phyloP scores from a whole-genome alignment of 2,888 invertebrate genomes.

The Petrophora chlorosata region DNA sequence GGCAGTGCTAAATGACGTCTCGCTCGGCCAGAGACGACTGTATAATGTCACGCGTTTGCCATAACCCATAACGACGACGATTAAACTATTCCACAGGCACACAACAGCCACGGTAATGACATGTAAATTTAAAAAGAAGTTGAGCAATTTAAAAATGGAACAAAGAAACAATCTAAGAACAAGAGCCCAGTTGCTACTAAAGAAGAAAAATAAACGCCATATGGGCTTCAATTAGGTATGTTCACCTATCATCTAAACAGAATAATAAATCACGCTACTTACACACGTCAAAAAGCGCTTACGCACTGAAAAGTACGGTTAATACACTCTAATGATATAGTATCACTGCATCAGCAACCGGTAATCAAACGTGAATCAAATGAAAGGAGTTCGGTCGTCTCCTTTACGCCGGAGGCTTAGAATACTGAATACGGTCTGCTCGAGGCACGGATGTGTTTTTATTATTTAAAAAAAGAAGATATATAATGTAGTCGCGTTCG shows the following conservation, averaged over 20 bases:
- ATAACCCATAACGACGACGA: no score
- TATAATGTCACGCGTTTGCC: slow-evolving; percentile 6
- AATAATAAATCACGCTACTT: slow-evolving; percentile 68
- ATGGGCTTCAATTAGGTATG: no score
- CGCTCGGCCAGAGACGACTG: slow-evolving; percentile 8
- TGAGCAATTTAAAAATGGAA: background rate
- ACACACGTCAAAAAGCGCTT: slow-evolving; percentile 69
- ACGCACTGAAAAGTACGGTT: slow-evolving; percentile 64
- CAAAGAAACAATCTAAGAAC: background rate
- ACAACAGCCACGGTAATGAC: no score
- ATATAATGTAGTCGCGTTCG: slow-evolving; percentile 60
- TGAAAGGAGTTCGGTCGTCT: slow-evolving; percentile 63
- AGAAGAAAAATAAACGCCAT: background rate
- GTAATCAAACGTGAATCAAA: slow-evolving; percentile 75
- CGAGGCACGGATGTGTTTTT: slow-evolving; percentile 69
- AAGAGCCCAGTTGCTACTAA: background rate
- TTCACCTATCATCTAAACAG: background rate
- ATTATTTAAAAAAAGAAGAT: slow-evolving; percentile 47
- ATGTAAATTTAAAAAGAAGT: no score
- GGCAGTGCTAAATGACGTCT: slow-evolving; percentile 34
- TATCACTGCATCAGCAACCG: slow-evolving; percentile 52
- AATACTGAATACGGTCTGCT: slow-evolving; percentile 42
- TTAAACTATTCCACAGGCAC: background rate
- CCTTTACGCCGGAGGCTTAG: slow-evolving; percentile 56
- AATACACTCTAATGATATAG: slow-evolving; percentile 71